Percentiles rank a stretch among this genome's conserved stretches.
Evolutionary conservation across 2,888 invertebrate species (phyloP).

Genomic region (Muschampia plurimacula): DNA sequence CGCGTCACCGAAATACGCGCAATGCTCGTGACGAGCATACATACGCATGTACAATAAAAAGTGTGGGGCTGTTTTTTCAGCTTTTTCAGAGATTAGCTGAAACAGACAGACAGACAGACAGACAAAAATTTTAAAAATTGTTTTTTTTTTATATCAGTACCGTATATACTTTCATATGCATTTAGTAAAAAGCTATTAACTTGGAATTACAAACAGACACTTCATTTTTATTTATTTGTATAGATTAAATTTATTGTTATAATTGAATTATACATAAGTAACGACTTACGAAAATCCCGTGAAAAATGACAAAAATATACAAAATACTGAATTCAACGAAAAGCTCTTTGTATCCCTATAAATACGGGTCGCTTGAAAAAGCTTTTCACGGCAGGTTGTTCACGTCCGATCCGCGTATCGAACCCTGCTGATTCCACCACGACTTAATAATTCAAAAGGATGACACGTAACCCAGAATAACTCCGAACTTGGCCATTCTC

Average conservation of each 20-base stretch:
- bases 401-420: slow-evolving; percentile 52
- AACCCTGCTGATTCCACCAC: slow-evolving; percentile 62
- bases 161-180: too few species aligned
- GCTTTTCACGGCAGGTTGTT: slow-evolving; percentile 53
- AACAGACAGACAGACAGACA: too few species aligned
- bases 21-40: too few species aligned
- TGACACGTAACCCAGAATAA: slow-evolving; percentile 46
- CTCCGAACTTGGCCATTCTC: neutral
- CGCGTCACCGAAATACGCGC: too few species aligned
- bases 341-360: slow-evolving; percentile 47
- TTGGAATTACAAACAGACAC: too few species aligned
- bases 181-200: too few species aligned
- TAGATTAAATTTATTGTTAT: neutral
- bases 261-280: neutral
- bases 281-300: neutral
- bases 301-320: slow-evolving; percentile 3
- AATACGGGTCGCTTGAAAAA: slow-evolving; percentile 55
- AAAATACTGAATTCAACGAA: slow-evolving; percentile 40
- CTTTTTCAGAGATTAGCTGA: too few species aligned
- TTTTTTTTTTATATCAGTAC: too few species aligned
- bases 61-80: too few species aligned
- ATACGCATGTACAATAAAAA: too few species aligned
- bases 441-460: slow-evolving; percentile 69
- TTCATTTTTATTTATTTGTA: too few species aligned
- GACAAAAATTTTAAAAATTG: too few species aligned